These are phyloP conservation scores for Oncorhynchus tshawytscha DNA, from an alignment of 2,113 vertebrate species.

Conservation along the genomic window DNA sequence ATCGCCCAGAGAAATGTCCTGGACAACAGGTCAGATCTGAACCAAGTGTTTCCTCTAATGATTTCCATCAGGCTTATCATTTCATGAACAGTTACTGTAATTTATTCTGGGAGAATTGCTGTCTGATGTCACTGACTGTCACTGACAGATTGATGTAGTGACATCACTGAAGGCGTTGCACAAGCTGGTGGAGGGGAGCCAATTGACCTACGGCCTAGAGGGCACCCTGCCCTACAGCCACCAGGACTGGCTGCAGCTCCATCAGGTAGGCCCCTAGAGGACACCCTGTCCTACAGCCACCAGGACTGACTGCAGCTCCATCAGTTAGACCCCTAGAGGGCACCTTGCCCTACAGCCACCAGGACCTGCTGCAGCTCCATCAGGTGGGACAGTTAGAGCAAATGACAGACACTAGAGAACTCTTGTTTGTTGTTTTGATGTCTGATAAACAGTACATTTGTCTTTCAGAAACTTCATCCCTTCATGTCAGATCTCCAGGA, in stretches of 20 bases:
- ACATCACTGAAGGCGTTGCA: constrained; percentile 79
- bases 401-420: neutral
- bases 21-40: constrained; percentile 77
- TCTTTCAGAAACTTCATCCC: constrained; percentile 81
- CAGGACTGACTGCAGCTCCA: too few relatives aligned
- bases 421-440: neutral
- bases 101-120: neutral
- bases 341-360: neutral
- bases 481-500: constrained; percentile 76
- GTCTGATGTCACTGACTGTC: neutral
- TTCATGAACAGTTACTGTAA: neutral
- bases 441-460: neutral
- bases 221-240: constrained; percentile 82
- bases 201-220: constrained; percentile 78
- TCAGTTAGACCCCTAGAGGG: neutral
- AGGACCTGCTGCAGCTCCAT: too few relatives aligned
- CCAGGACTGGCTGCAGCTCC: constrained; percentile 86
- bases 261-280: constrained; percentile 75
- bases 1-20: constrained; percentile 70
- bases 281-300: neutral
- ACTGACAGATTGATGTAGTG: constrained; percentile 80
- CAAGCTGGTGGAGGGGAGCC: constrained; percentile 78
- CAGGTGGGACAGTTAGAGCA: too few relatives aligned
- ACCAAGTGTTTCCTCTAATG: neutral
- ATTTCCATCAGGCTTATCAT: neutral